Base-by-base conservation (phyloP, 2,113 vertebrate species). In the Talpa occidentalis region DNA sequence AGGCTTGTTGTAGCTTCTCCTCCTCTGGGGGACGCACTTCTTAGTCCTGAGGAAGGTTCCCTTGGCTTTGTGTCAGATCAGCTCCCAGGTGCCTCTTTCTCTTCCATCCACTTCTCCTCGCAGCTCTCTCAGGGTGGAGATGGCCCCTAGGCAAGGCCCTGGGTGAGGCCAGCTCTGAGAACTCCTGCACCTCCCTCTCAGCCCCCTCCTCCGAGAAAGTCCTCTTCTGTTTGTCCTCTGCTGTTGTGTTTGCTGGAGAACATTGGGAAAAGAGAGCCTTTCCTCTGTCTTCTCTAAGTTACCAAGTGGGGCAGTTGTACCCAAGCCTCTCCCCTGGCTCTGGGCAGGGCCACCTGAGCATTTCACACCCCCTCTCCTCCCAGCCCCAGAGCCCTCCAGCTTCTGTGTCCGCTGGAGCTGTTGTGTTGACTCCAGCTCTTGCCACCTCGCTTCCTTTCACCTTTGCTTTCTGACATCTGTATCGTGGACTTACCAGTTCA, bases 81-180 rank as follows among this genome's bases (percentile, higher is more conserved):
- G 54, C 62, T 6, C 26, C 32, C 2, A 6, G 12, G 5, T n/a
- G 37, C 59, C 24, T 67, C 42, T 62, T 11, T 52, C 60, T n/a
- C 4, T 10, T 10, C 21, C 11, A 5, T 44, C 24, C 12, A 21
- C 1, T 1, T n/a, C 16, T 40, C 47, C n/a, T 19, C 11, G n/a
- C 30, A 6, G 30, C 54, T n/a, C 37, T 30, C 67, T 7, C 44
- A 3, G 54, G 37, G 52, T 30, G 3, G 21, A 17, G 26, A 49
- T 62, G 42, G 49, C 24, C 44, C 24, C 70, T 4, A 40, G n/a
- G 47, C 7, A 44, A 22, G 28, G n/a, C 49, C 14, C 16, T 52
- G 15, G 9, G 22, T 59, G 6, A 15, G 37, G 5, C 42, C 84
- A 19, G 6, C 19, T 6, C 54, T 59, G 7, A 10, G 66, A 67